Percentiles rank a stretch among this genome's conserved stretches.
phyloP scores from a whole-genome alignment of 2,113 vertebrate species.

The Cheirogaleus medius region DNA sequence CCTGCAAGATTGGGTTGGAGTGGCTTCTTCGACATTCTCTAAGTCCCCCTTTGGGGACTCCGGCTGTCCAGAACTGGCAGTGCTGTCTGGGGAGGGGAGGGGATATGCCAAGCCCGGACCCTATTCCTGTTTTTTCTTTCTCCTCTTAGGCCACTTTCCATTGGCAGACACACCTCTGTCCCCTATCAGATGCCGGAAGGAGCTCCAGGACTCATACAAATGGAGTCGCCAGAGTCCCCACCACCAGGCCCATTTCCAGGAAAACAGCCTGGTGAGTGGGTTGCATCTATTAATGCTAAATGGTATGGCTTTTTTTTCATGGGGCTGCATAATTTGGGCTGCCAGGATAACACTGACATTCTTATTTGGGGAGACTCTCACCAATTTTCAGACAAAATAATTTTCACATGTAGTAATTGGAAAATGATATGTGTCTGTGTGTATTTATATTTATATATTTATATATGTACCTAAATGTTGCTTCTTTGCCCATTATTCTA shows the following conservation, averaged over 20 bases:
- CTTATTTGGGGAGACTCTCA: neutral
- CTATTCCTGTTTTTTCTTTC: neutral
- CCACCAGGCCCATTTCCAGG: neutral
- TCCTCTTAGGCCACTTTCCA: neutral
- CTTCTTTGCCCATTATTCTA: neutral
- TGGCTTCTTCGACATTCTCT: neutral
- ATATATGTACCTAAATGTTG: neutral
- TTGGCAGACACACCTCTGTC: neutral
- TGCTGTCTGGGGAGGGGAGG: neutral
- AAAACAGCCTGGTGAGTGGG: neutral
- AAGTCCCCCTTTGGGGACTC: neutral
- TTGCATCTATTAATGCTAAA: accelerated
- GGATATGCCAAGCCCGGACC: neutral
- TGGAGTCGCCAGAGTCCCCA: accelerated
- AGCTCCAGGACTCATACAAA: neutral
- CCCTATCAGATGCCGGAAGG: neutral
- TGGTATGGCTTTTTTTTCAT: neutral
- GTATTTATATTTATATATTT: neutral
- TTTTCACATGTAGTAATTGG: neutral
- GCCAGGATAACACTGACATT: neutral
- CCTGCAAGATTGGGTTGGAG: neutral
- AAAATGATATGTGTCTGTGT: neutral
- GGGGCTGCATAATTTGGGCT: neutral
- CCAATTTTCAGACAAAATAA: neutral
- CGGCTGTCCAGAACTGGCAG: neutral